Conservation (phyloP, 2,797 vertebrate genomes). For the Sebastes oblongus region DNA sequence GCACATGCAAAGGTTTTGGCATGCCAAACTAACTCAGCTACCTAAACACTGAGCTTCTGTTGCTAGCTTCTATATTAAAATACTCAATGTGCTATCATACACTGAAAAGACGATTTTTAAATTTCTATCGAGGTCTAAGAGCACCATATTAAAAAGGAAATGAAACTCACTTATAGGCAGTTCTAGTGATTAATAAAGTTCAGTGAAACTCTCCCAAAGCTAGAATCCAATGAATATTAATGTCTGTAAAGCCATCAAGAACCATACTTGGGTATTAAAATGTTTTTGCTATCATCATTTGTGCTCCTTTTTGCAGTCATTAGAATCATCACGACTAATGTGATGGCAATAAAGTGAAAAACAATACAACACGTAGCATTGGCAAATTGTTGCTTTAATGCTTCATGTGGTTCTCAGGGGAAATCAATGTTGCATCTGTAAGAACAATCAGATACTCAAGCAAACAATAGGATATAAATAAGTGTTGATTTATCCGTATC, state of each 20-base stretch:
- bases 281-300: constrained; percentile 25
- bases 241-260: constrained; percentile 22
- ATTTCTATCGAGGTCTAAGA: not conserved
- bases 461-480: constrained; percentile 32
- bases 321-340: constrained; percentile 35
- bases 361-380: constrained; percentile 10
- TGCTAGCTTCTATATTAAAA: not conserved
- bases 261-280: constrained; percentile 12
- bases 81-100: not conserved
- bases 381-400: constrained; percentile 38
- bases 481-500: constrained; percentile 49
- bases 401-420: constrained; percentile 36
- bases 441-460: constrained; percentile 40
- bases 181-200: not conserved
- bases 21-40: not conserved
- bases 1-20: not conserved
- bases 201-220: not conserved
- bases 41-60: not conserved
- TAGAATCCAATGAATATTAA: constrained; percentile 7
- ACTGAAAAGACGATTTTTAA: not conserved
- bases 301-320: constrained; percentile 17
- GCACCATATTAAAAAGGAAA: not conserved
- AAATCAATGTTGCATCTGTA: constrained; percentile 39
- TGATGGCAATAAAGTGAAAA: constrained; percentile 33
- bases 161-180: not conserved